Base-by-base conservation (phyloP, 2,888 invertebrate genomes). In the Cremastobaeus sp. region DNA sequence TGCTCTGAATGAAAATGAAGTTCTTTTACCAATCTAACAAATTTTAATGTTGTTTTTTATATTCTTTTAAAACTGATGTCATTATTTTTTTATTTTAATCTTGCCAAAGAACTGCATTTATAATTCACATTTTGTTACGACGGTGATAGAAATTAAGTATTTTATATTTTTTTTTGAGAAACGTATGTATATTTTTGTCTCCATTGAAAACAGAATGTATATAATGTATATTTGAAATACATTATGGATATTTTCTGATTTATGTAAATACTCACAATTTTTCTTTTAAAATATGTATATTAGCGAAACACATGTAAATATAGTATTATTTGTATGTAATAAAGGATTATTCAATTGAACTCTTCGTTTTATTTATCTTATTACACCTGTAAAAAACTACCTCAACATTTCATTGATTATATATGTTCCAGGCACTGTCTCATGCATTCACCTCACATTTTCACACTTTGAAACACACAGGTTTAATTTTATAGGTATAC, bases 81-180 rank as follows among this genome's bases (percentile, higher is more conserved):
- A n/a, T n/a, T n/a, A n/a, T n/a, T n/a, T n/a, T n/a, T n/a, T n/a
- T n/a, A n/a, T 43, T 59, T n/a, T 3, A 50, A 37, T 48, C 43
- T 68, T 59, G 68, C 68, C 68, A 68, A 68, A 68, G 68, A 68
- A 34, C 21, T 52, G 68, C 68, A 68, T 68, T 68, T 68, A 59
- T 52, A 43, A 45, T 45, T 52, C 30, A 45, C 52, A 59, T 59
- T 59, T 68, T 59, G 43, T 59, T 45, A 50, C 35, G 25, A 35
- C 45, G 37, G 32, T 37, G 34, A 59, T 21, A 17, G 4, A 15
- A 20, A 21, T 21, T 32, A 52, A 3, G 20, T 34, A 35, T 52
- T 66, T 66, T 66, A 11, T 66, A 66, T 54, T 66, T 57, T 5
- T 48, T 57, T 66, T 20, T 21, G 18, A 50, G 14, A 45, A 43